A percentile compares a stretch with the other conserved stretches of the same genome.
Conservation (phyloP, 2,888 invertebrate genomes). For the Microctonus hyperodae region DNA sequence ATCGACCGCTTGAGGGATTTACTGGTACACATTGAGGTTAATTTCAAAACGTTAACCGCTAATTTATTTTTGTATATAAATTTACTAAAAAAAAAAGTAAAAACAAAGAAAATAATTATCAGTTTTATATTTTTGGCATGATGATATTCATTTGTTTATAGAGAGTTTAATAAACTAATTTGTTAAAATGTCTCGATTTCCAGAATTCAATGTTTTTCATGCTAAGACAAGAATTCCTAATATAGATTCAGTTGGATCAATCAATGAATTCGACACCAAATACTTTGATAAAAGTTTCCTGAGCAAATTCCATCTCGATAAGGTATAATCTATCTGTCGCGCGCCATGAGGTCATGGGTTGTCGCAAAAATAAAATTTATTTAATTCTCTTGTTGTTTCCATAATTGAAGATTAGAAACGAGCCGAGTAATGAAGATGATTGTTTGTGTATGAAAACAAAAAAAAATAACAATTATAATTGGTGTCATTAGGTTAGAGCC, state of each 20-base stretch:
- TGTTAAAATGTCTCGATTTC: slow-evolving; percentile 9
- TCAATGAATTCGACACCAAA: slow-evolving; percentile 33
- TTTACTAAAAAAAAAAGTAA: neutral
- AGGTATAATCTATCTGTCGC: slow-evolving; percentile 35
- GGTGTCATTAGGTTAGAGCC: slow-evolving; percentile 34
- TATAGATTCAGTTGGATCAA: slow-evolving; percentile 30
- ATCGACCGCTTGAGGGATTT: neutral
- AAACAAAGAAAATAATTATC: no score
- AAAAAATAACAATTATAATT: slow-evolving; percentile 3
- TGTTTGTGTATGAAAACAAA: slow-evolving; percentile 2
- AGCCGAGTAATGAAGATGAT: neutral
- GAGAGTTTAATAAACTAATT: neutral
- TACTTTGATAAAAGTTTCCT: slow-evolving; percentile 35
- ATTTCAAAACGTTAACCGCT: no score
- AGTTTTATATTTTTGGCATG: no score
- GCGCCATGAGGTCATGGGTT: slow-evolving; percentile 20
- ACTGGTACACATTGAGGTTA: neutral
- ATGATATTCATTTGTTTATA: slow-evolving; percentile 8
- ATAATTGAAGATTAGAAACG: neutral
- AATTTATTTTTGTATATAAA: no score
- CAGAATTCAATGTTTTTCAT: slow-evolving; percentile 23
- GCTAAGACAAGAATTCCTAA: slow-evolving; percentile 27
- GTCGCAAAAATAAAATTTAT: neutral
- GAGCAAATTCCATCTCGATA: slow-evolving; percentile 40
- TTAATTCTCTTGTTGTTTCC: neutral